Conservation (phyloP, 2,797 vertebrate genomes). For the Vultur gryphus region DNA sequence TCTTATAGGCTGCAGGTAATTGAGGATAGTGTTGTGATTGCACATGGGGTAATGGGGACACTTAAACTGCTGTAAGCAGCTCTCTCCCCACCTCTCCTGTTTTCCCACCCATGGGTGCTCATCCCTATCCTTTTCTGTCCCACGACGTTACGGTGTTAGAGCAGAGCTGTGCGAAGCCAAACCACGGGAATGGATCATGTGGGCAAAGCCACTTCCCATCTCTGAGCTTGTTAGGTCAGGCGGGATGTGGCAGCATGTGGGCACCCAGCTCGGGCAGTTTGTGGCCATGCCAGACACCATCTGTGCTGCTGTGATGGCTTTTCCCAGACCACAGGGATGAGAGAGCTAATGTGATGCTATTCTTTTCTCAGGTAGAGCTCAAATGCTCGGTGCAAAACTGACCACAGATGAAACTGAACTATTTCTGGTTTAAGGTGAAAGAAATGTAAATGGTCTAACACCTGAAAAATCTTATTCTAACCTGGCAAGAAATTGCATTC, state of each 20-base stretch:
- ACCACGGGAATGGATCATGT: background rate
- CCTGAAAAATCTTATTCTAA: background rate
- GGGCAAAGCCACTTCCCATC: background rate
- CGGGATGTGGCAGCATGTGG: fast-evolving
- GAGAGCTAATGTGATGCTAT: background rate
- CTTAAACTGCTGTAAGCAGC: background rate
- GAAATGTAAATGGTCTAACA: background rate
- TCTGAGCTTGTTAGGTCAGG: background rate
- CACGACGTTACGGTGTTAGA: fast-evolving
- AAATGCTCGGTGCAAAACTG: background rate
- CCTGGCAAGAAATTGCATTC: background rate
- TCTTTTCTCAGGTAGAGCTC: background rate
- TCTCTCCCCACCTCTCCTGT: background rate
- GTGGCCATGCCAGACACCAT: background rate
- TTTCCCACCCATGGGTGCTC: background rate
- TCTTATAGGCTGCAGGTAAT: background rate
- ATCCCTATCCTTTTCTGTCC: background rate
- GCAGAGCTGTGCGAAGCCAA: background rate
- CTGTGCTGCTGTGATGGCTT: background rate
- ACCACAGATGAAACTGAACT: background rate
- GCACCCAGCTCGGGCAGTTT: background rate
- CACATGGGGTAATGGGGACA: background rate
- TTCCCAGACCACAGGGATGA: background rate
- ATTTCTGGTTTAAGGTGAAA: background rate
- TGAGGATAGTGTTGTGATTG: background rate